Conservation (phyloP, 2,797 vertebrate genomes). For the Eleutherodactylus coqui region DNA sequence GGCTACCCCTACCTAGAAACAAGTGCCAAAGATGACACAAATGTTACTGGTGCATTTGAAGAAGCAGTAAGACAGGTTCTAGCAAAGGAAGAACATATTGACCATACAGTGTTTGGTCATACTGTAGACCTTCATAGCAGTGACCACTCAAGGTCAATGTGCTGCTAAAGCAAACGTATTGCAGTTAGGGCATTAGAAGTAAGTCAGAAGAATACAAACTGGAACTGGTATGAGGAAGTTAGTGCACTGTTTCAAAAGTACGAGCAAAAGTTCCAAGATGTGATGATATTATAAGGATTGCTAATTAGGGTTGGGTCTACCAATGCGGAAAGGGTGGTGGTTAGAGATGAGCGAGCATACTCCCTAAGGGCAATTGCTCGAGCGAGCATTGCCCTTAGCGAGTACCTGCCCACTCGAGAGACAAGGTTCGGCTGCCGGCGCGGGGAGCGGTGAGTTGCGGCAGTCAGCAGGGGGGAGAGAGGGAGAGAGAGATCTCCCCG, state of each 20-base stretch:
- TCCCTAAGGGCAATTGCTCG: too few relatives aligned
- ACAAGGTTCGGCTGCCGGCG: too few relatives aligned
- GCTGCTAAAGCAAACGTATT: constrained; percentile 77
- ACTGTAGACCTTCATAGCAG: constrained; percentile 91
- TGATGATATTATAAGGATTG: background rate
- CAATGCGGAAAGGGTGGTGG: background rate
- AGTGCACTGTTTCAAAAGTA: background rate
- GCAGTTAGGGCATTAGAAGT: background rate
- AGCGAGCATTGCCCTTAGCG: too few relatives aligned
- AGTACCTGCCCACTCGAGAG: too few relatives aligned
- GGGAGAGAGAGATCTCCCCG: too few relatives aligned
- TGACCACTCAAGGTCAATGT: constrained; percentile 84
- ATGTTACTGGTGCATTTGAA: constrained; percentile 93
- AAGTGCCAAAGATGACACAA: constrained; percentile 97
- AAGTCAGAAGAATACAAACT: background rate
- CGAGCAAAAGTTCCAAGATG: background rate
- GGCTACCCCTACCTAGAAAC: constrained; percentile 96
- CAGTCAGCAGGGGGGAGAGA: too few relatives aligned
- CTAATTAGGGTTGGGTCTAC: background rate
- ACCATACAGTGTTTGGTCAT: constrained; percentile 89
- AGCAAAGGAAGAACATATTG: constrained; percentile 90
- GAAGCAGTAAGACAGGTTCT: constrained; percentile 93
- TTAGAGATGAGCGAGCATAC: too few relatives aligned
- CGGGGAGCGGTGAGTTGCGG: too few relatives aligned
- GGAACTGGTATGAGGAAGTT: background rate